These are phyloP conservation scores for Ianthella basta DNA, from an alignment of 37 sponge, comb jelly and placozoan species.

Conservation along the genomic window DNA sequence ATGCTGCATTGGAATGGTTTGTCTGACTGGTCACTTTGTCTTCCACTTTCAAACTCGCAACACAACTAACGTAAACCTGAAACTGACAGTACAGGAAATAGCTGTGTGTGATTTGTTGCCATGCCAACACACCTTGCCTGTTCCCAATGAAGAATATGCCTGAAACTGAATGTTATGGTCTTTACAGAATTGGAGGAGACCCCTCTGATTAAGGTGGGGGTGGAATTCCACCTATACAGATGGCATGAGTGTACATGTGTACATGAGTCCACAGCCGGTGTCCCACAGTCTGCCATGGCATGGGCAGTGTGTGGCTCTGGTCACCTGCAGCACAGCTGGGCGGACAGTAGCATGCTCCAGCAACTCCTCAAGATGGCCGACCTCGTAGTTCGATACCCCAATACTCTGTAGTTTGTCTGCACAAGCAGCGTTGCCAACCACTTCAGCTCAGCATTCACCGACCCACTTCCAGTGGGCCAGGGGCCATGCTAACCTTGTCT, in stretches of 20 bases:
- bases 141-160: constrained; percentile 72
- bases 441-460: too few relatives aligned
- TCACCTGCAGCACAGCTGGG: constrained; percentile 59
- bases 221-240: constrained; percentile 65
- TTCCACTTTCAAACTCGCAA: too few relatives aligned
- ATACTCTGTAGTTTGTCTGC: constrained; percentile 52
- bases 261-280: not conserved
- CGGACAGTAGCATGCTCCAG: constrained; percentile 44
- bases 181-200: constrained; percentile 43
- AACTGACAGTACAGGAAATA: not conserved
- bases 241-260: not conserved
- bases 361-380: constrained; percentile 59
- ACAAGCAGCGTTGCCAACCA: too few relatives aligned
- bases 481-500: constrained; percentile 5
- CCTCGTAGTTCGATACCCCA: constrained; percentile 78
- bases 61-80: too few relatives aligned
- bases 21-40: too few relatives aligned
- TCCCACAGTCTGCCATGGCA: too few relatives aligned
- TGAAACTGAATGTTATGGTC: constrained; percentile 57
- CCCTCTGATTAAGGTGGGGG: constrained; percentile 52
- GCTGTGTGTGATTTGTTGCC: not conserved
- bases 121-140: constrained; percentile 32
- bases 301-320: too few relatives aligned
- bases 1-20: too few relatives aligned
- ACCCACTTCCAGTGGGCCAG: not conserved